phyloP scores from a whole-genome alignment of 2,113 vertebrate genomes.

The Mohoua ochrocephala region DNA sequence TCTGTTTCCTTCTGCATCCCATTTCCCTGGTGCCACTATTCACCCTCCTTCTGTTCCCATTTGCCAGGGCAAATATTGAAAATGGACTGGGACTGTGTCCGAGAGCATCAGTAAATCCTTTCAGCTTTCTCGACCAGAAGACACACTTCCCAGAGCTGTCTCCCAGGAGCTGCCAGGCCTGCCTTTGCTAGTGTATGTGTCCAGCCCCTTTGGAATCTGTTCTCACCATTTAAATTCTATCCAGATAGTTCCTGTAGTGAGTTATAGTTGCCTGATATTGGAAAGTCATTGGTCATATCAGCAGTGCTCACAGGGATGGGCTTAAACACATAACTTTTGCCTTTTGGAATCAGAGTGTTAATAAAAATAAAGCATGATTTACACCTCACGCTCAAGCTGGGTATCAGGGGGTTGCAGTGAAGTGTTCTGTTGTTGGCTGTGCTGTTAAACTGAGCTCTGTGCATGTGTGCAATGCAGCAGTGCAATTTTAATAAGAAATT shows the following conservation, averaged over 20 bases:
- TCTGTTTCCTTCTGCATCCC: neutral
- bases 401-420: neutral
- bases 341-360: neutral
- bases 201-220: neutral
- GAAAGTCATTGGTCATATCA: neutral
- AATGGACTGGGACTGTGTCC: neutral
- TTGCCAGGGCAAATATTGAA: neutral
- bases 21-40: neutral
- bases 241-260: neutral
- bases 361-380: slow-evolving; percentile 33
- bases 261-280: neutral
- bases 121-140: neutral
- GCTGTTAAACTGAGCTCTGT: neutral
- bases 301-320: neutral
- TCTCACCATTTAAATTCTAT: neutral
- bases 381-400: neutral
- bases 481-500: slow-evolving; percentile 48
- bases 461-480: neutral
- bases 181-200: neutral
- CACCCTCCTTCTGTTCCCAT: neutral
- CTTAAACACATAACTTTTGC: neutral
- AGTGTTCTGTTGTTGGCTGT: neutral
- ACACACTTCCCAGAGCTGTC: neutral
- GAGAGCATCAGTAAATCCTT: neutral
- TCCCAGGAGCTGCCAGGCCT: neutral